phyloP scores from a whole-genome alignment of 2,888 invertebrate genomes.

The Chaetoderma sp. region DNA sequence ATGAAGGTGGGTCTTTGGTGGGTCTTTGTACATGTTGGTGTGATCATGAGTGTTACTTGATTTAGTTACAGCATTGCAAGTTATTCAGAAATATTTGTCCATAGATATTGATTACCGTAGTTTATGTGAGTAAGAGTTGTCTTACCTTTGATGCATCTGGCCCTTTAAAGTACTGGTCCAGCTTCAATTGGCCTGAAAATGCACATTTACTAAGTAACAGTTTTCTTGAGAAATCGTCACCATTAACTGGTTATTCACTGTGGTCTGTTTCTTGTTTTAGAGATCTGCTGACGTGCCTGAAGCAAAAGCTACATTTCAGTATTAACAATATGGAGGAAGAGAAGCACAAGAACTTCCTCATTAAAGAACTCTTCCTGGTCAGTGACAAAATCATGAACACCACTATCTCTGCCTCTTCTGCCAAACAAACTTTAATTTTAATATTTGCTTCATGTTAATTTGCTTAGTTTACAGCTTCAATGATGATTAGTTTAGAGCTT shows the following conservation, averaged over 20 bases:
- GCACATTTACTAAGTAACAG: too few species aligned
- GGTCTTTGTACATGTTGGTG: too few species aligned
- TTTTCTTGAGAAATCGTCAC: too few species aligned
- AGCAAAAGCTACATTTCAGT: constrained; percentile 89
- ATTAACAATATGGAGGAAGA: constrained; percentile 74
- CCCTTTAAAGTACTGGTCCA: too few species aligned
- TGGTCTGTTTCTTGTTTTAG: constrained; percentile 69
- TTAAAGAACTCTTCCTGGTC: constrained; percentile 39
- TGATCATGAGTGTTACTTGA: too few species aligned
- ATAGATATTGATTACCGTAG: too few species aligned
- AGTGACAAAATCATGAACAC: constrained; percentile 19
- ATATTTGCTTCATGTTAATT: constrained; percentile 2
- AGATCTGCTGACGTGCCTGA: constrained; percentile 88
- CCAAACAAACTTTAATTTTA: background rate
- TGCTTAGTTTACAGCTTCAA: background rate
- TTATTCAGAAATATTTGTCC: too few species aligned
- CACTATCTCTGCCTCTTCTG: background rate
- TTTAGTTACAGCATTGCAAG: too few species aligned
- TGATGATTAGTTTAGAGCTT: background rate
- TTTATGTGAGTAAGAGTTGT: too few species aligned
- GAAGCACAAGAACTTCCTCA: constrained; percentile 24
- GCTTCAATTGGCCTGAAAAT: too few species aligned
- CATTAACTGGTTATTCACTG: constrained; percentile 7
- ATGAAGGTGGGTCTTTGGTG: too few species aligned
- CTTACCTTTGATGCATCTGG: too few species aligned